Percentiles rank a stretch among this genome's conserved stretches.
Evolutionary conservation across 2,113 vertebrate species (phyloP).

Genomic region (Phrynosoma platyrhinos): DNA sequence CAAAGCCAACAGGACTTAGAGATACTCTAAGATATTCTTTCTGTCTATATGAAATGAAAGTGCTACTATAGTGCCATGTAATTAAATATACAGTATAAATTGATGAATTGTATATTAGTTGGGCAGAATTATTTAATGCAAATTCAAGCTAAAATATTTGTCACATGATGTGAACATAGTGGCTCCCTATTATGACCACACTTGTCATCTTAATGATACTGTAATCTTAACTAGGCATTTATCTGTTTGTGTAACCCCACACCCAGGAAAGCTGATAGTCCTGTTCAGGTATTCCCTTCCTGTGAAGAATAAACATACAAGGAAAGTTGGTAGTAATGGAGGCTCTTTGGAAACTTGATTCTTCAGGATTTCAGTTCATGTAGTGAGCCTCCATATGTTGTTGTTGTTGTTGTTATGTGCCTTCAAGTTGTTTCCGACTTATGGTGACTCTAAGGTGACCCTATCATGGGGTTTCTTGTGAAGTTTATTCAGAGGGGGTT

Average conservation of each 20-base stretch:
- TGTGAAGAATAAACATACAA: too few relatives aligned
- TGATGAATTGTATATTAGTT: not conserved
- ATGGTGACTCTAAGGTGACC: too few relatives aligned
- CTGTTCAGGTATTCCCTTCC: too few relatives aligned
- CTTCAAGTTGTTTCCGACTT: too few relatives aligned
- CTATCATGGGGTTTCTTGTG: too few relatives aligned
- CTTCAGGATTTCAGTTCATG: too few relatives aligned
- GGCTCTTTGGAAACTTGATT: too few relatives aligned
- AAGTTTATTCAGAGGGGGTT: too few relatives aligned
- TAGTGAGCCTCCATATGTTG: too few relatives aligned
- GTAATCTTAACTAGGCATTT: not conserved
- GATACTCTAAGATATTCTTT: not conserved
- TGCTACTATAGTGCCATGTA: not conserved
- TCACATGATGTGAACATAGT: not conserved
- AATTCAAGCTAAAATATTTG: not conserved
- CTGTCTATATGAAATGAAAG: not conserved
- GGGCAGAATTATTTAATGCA: not conserved
- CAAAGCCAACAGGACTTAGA: slow-evolving; percentile 33
- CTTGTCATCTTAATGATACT: not conserved
- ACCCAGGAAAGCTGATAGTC: not conserved
- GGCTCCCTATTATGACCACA: not conserved
- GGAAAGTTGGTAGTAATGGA: too few relatives aligned
- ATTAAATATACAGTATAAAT: not conserved
- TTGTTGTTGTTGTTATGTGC: too few relatives aligned
- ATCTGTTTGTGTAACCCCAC: not conserved